Evolutionary conservation across 2,797 vertebrate species (phyloP).

Genomic region (Heteromormyrus szaboi): DNA sequence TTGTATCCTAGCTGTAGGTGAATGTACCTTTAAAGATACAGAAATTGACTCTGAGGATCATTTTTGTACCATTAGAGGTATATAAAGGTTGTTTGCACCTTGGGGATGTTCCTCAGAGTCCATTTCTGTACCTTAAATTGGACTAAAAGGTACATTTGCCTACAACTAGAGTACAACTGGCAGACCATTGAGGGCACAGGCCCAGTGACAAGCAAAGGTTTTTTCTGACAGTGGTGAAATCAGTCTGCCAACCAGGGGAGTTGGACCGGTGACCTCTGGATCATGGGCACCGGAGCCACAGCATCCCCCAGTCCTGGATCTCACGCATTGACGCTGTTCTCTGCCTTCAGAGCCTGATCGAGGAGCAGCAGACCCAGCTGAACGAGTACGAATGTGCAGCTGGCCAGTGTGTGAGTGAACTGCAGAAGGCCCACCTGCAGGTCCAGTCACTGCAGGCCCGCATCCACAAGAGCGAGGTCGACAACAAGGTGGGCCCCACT

Average conservation of each 20-base stretch:
- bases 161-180: not conserved
- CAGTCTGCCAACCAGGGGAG: not conserved
- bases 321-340: not conserved
- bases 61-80: not conserved
- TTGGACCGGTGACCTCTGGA: not conserved
- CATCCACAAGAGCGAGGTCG: slow-evolving; percentile 64
- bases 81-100: not conserved
- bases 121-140: not conserved
- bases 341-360: slow-evolving; percentile 56
- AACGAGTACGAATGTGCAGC: slow-evolving; percentile 49
- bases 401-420: slow-evolving; percentile 51
- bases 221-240: not conserved
- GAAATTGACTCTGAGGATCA: not conserved
- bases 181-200: not conserved
- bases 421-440: slow-evolving; percentile 63
- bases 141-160: not conserved
- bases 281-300: not conserved
- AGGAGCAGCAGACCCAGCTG: slow-evolving; percentile 54
- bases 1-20: not conserved
- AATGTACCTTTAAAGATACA: not conserved
- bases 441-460: slow-evolving; percentile 63
- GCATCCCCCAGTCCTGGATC: not conserved
- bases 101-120: not conserved
- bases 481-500: slow-evolving; percentile 70
- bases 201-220: not conserved